Evolutionary conservation across 1,140 invertebrate genomes (phyloP).

Genomic region (Drosophila kurseongensis): DNA sequence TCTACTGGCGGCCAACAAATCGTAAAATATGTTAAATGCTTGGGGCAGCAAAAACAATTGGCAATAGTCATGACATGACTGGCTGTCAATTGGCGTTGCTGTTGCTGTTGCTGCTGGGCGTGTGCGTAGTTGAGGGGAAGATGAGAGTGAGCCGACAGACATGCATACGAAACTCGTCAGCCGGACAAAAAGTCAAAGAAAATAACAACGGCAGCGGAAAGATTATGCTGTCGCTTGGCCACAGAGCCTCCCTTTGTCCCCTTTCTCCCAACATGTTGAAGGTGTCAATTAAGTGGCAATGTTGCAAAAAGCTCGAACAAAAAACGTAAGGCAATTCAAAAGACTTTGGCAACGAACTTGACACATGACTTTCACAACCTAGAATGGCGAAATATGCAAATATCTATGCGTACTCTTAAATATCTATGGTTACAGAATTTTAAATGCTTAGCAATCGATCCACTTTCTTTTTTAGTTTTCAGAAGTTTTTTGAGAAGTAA

Average conservation of each 20-base stretch:
- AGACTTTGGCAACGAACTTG: slow-evolving; percentile 78
- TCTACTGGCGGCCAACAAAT: slow-evolving; percentile 60
- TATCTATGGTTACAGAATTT: slow-evolving; percentile 21
- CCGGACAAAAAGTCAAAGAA: slow-evolving; percentile 46
- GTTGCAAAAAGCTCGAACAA: slow-evolving; percentile 36
- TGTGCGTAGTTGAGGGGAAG: slow-evolving; percentile 65
- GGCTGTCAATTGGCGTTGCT: slow-evolving; percentile 49
- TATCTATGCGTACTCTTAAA: slow-evolving; percentile 5
- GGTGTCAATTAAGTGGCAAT: slow-evolving; percentile 77
- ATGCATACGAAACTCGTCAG: slow-evolving; percentile 67
- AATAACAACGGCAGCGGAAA: slow-evolving; percentile 15
- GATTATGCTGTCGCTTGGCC: slow-evolving; percentile 51
- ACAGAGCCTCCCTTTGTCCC: slow-evolving; percentile 44
- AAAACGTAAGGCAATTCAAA: slow-evolving; percentile 52
- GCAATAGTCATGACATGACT: slow-evolving; percentile 73
- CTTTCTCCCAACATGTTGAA: slow-evolving; percentile 28
- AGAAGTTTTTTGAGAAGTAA: too few relatives aligned
- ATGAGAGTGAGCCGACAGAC: slow-evolving; percentile 34
- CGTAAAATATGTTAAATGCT: slow-evolving; percentile 80
- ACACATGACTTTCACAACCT: slow-evolving; percentile 63
- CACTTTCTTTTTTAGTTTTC: slow-evolving; percentile 27
- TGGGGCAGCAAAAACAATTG: slow-evolving; percentile 67
- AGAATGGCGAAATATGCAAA: slow-evolving; percentile 50
- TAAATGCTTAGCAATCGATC: slow-evolving; percentile 1
- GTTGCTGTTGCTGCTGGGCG: slow-evolving; percentile 51